These are phyloP conservation scores for Engraulis encrasicolus DNA, from an alignment of 2,113 vertebrate species.

Conservation along the genomic window DNA sequence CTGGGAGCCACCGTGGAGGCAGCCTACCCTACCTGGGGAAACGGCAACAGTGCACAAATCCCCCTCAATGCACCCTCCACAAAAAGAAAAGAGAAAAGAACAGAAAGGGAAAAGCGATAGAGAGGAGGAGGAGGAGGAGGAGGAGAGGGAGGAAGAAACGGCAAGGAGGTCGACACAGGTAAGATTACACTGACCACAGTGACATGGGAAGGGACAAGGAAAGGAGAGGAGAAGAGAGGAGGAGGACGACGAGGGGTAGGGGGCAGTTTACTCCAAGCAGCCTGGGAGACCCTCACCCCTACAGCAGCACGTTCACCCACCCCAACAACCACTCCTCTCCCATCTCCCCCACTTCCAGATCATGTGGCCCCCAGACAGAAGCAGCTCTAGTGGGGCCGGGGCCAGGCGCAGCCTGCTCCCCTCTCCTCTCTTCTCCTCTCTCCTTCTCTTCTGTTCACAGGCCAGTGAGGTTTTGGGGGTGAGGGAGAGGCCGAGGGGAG, in stretches of 20 bases:
- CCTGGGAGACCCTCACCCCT: neutral
- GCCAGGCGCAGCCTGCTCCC: too few species aligned
- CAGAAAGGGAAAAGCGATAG: neutral
- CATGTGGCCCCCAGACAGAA: slow-evolving; percentile 40
- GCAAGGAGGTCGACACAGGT: neutral
- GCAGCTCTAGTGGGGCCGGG: too few species aligned
- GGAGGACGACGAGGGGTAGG: neutral
- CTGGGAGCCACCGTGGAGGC: neutral
- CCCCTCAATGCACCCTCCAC: neutral
- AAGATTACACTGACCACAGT: slow-evolving; percentile 1
- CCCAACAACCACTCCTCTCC: too few species aligned
- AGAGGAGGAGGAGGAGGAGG: too few species aligned
- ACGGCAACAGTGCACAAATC: neutral
- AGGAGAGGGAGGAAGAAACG: neutral
- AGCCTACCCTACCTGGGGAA: neutral
- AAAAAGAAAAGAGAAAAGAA: neutral
- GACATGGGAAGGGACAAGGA: too few species aligned
- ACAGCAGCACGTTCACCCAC: neutral
- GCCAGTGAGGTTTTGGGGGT: slow-evolving; percentile 1
- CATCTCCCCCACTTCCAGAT: slow-evolving; percentile 40
- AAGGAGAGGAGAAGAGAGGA: too few species aligned
- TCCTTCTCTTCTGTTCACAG: neutral
- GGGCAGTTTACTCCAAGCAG: neutral
- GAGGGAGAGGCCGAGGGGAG: slow-evolving; percentile 2
- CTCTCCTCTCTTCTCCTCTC: too few species aligned